A percentile compares a stretch with the other conserved stretches of the same genome.
phyloP scores from a whole-genome alignment of 2,888 invertebrate species.

The Phalangium opilio region DNA sequence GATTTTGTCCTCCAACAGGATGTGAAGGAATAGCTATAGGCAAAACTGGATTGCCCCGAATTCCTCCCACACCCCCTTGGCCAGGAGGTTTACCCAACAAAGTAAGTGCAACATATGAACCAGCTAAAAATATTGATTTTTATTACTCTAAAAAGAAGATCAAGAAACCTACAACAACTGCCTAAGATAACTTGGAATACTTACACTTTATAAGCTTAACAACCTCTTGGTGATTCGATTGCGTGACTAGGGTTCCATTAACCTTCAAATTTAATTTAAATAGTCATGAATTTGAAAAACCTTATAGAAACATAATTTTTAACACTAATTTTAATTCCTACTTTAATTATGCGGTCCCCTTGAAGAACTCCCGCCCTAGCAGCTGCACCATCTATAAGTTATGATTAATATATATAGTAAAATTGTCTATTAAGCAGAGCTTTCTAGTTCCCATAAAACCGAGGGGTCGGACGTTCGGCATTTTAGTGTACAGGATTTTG shows the following conservation, averaged over 20 bases:
- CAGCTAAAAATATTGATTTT: constrained; percentile 32
- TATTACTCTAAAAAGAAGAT: too few relatives aligned
- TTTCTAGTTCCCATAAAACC: too few relatives aligned
- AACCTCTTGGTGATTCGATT: constrained; percentile 84
- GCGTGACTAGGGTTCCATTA: constrained; percentile 78
- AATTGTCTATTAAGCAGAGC: background rate
- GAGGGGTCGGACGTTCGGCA: too few relatives aligned
- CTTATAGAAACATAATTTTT: background rate
- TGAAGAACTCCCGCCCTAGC: constrained; percentile 80
- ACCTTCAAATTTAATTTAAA: constrained; percentile 40
- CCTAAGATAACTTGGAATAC: constrained; percentile 28
- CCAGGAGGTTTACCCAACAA: constrained; percentile 30
- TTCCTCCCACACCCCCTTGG: constrained; percentile 6
- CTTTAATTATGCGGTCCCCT: constrained; percentile 84
- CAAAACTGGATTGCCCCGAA: background rate
- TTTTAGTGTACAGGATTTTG: too few relatives aligned
- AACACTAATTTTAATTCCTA: too few relatives aligned
- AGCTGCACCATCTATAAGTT: constrained; percentile 65
- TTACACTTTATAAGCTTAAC: constrained; percentile 87
- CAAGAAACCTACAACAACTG: too few relatives aligned
- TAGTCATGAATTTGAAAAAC: background rate
- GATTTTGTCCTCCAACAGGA: constrained; percentile 4
- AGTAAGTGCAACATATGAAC: constrained; percentile 36
- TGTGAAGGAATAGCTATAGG: constrained; percentile 10
- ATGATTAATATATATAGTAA: constrained; percentile 9